phyloP scores from a whole-genome alignment of 2,113 vertebrate species.

The Plecturocebus donacophilus region DNA sequence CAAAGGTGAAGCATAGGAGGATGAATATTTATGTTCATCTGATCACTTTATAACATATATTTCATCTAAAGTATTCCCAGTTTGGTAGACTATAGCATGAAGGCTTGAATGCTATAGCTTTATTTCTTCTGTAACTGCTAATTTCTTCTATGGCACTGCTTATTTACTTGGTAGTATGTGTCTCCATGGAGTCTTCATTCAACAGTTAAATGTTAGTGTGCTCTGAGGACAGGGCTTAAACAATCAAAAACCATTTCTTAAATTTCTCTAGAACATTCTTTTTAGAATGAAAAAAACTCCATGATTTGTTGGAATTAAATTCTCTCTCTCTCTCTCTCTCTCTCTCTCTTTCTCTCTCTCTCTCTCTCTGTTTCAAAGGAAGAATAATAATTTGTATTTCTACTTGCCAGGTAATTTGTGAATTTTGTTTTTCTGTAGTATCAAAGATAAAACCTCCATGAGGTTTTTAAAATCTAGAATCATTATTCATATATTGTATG shows the following conservation, averaged over 20 bases:
- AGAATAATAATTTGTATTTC: not conserved
- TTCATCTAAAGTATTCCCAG: not conserved
- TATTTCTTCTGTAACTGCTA: not conserved
- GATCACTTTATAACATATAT: not conserved
- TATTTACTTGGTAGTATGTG: not conserved
- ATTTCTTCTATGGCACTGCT: not conserved
- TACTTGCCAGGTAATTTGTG: not conserved
- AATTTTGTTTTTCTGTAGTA: slow-evolving; percentile 26
- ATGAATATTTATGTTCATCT: not conserved
- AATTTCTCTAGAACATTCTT: not conserved
- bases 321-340: not conserved
- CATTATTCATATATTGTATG: slow-evolving; percentile 44
- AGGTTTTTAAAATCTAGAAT: slow-evolving; percentile 36
- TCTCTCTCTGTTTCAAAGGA: not conserved
- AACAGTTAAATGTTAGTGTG: not conserved
- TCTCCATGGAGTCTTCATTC: not conserved
- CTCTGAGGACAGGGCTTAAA: not conserved
- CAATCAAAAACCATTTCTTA: not conserved
- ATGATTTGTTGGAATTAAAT: not conserved
- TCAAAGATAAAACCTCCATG: not conserved
- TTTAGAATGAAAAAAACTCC: not conserved
- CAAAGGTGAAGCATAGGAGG: not conserved
- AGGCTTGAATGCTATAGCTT: not conserved
- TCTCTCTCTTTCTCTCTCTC: too few relatives aligned
- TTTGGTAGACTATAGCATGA: not conserved